A percentile compares a stretch with the other conserved stretches of the same genome.
These are phyloP conservation scores for Philereme vetulata DNA, from an alignment of 2,888 invertebrate species.

Conservation along the genomic window DNA sequence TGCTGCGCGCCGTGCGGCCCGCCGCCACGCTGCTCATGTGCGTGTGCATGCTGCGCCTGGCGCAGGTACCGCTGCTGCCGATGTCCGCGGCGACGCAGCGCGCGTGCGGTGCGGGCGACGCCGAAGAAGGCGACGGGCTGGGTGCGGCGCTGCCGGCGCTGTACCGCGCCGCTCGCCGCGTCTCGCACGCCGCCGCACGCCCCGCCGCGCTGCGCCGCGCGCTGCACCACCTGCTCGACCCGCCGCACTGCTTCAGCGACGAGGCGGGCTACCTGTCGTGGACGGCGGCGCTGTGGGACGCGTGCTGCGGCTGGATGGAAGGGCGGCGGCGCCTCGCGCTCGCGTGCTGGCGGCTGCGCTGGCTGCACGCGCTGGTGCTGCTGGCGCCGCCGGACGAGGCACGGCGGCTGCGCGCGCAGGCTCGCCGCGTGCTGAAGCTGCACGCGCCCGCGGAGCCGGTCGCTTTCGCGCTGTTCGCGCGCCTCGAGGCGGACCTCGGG, in stretches of 20 bases:
- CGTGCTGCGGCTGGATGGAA: slow-evolving; percentile 45
- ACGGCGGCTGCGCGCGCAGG: slow-evolving; percentile 42
- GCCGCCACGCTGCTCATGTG: slow-evolving; percentile 85
- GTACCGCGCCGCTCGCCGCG: slow-evolving; percentile 45
- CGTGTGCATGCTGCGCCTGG: slow-evolving; percentile 79
- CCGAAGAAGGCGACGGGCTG: slow-evolving; percentile 35
- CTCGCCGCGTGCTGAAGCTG: slow-evolving; percentile 43
- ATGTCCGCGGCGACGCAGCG: slow-evolving; percentile 37
- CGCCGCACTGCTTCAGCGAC: slow-evolving; percentile 64
- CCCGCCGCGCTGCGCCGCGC: slow-evolving; percentile 36
- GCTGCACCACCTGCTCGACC: slow-evolving; percentile 52
- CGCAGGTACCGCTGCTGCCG: slow-evolving; percentile 51
- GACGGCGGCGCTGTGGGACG: slow-evolving; percentile 59
- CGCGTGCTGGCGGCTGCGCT: slow-evolving; percentile 68
- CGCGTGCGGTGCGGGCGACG: slow-evolving; percentile 34
- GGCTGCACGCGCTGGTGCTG: slow-evolving; percentile 58
- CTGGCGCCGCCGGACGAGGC: slow-evolving; percentile 40
- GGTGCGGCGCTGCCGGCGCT: slow-evolving; percentile 46
- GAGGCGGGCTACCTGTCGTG: slow-evolving; percentile 54
- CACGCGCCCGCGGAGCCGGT: slow-evolving; percentile 44
- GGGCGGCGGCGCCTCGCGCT: slow-evolving; percentile 53
- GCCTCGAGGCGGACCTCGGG: slow-evolving; percentile 49
- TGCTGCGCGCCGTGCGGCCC: slow-evolving; percentile 76
- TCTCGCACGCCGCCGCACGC: slow-evolving; percentile 38
- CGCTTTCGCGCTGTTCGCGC: slow-evolving; percentile 60